A percentile compares a stretch with the other conserved stretches of the same genome.
Evolutionary conservation across 1,140 invertebrate species (phyloP).

Genomic region (Neomicropteryx cornuta): DNA sequence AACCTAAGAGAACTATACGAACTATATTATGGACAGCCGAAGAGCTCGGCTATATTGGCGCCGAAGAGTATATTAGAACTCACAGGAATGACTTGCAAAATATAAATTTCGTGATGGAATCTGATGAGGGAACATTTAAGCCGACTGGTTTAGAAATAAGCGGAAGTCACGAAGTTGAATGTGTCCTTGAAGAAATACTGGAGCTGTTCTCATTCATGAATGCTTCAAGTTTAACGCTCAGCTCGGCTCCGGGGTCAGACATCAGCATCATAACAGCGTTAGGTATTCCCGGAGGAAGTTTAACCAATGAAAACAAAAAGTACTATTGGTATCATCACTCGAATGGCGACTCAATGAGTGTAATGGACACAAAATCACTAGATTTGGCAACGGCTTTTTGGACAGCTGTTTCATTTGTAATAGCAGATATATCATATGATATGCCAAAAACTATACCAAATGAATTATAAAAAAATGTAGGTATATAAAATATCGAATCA

Average conservation of each 20-base stretch:
- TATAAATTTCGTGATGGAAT: slow-evolving; percentile 51
- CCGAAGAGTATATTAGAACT: slow-evolving; percentile 40
- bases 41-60: slow-evolving; percentile 54
- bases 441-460: no score
- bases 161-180: slow-evolving; percentile 37
- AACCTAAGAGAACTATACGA: slow-evolving; percentile 54
- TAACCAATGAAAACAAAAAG: slow-evolving; percentile 47
- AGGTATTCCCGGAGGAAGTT: slow-evolving; percentile 51
- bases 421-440: slow-evolving; percentile 50
- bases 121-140: slow-evolving; percentile 63
- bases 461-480: no score
- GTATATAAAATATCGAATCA: no score
- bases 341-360: slow-evolving; percentile 58
- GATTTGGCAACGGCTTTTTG: slow-evolving; percentile 57
- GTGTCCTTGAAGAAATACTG: slow-evolving; percentile 45
- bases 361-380: slow-evolving; percentile 47
- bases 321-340: slow-evolving; percentile 72
- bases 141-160: slow-evolving; percentile 48
- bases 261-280: slow-evolving; percentile 46
- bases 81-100: slow-evolving; percentile 39
- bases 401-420: slow-evolving; percentile 50
- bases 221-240: slow-evolving; percentile 10
- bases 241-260: slow-evolving; percentile 45
- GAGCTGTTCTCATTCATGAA: slow-evolving; percentile 17
- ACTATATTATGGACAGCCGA: slow-evolving; percentile 67